Conservation (phyloP, 2,797 vertebrate species). For the Psittacula derbiana region DNA sequence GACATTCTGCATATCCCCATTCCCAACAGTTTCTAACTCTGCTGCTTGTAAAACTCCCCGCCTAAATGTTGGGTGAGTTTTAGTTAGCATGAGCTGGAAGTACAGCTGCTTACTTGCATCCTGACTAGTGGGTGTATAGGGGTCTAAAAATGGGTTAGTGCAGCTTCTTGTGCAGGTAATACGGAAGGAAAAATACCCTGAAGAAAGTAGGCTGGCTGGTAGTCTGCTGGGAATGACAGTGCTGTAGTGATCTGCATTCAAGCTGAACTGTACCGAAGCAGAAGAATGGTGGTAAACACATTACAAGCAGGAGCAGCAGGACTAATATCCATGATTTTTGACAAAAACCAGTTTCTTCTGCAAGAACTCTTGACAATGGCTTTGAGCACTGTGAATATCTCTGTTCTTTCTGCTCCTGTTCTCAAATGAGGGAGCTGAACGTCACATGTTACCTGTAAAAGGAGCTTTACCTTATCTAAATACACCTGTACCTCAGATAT, state of each 20-base stretch:
- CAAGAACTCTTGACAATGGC: neutral
- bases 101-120: neutral
- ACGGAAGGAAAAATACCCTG: neutral
- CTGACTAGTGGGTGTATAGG: no score
- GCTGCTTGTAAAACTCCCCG: neutral
- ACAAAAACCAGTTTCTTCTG: neutral
- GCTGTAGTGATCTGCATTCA: neutral
- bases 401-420: neutral
- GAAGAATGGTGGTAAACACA: neutral
- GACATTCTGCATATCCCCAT: neutral
- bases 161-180: no score
- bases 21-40: neutral
- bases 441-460: neutral
- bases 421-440: neutral
- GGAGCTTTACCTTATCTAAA: neutral
- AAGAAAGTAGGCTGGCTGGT: neutral
- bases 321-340: neutral
- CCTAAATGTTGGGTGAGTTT: neutral
- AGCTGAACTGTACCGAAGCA: neutral
- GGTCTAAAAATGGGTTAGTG: neutral
- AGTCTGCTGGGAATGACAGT: neutral
- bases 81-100: neutral
- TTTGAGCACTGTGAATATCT: neutral
- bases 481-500: neutral
- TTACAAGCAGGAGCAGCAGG: neutral